Evolutionary conservation across 2,888 invertebrate species (phyloP).

Genomic region (Sinotaia quadrata): DNA sequence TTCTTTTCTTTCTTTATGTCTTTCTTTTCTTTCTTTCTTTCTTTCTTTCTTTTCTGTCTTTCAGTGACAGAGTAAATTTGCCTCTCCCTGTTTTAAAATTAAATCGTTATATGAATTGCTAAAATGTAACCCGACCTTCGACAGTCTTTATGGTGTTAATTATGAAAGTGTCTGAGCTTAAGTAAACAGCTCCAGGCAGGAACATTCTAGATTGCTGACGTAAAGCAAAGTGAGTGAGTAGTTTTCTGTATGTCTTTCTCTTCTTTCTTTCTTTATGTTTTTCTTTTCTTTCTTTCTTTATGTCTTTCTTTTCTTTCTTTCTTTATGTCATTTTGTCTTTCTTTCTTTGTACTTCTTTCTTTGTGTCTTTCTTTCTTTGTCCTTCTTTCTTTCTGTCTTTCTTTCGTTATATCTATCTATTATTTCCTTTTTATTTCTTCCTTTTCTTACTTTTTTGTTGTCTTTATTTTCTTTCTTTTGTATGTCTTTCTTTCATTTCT

Average conservation of each 20-base stretch:
- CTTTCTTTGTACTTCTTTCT: neutral
- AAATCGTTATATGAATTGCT: too few relatives aligned
- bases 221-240: neutral
- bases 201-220: too few relatives aligned
- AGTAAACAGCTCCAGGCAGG: too few relatives aligned
- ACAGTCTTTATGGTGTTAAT: too few relatives aligned
- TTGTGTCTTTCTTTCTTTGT: constrained; percentile 11
- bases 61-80: neutral
- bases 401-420: constrained; percentile 21
- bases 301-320: neutral
- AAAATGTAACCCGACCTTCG: too few relatives aligned
- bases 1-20: neutral
- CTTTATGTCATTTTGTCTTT: neutral
- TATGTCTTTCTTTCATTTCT: too few relatives aligned
- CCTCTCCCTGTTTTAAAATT: too few relatives aligned
- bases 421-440: too few relatives aligned
- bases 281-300: neutral
- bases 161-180: neutral
- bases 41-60: neutral
- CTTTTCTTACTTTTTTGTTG: too few relatives aligned
- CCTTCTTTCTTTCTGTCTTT: constrained; percentile 21
- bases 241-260: neutral
- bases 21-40: neutral
- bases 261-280: neutral
- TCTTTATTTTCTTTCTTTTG: too few relatives aligned